A percentile compares a stretch with the other conserved stretches of the same genome.
These are phyloP conservation scores for Mantis religiosa DNA, from an alignment of 2,888 invertebrate species.

Conservation along the genomic window DNA sequence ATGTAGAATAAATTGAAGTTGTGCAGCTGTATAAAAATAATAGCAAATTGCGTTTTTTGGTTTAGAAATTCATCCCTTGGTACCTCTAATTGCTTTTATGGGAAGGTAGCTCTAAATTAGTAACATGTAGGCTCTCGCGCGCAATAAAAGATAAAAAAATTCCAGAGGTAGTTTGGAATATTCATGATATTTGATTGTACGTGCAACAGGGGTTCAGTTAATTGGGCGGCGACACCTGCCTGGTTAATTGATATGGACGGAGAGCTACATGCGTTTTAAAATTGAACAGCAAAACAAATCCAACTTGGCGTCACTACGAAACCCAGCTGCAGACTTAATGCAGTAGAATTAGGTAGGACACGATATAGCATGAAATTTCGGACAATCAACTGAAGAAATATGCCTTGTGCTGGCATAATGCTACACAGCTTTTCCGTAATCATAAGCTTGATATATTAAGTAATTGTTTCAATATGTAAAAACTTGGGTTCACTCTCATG, in stretches of 20 bases:
- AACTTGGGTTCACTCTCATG: too few species aligned
- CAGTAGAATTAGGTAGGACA: too few species aligned
- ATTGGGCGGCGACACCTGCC: background rate
- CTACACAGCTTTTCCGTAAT: too few species aligned
- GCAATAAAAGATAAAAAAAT: background rate
- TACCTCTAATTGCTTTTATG: background rate
- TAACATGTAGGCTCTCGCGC: background rate
- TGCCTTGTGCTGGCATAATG: too few species aligned
- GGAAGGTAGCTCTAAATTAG: background rate
- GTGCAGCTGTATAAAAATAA: background rate
- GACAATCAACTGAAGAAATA: too few species aligned
- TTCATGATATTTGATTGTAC: background rate
- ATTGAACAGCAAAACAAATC: background rate
- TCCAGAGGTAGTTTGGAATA: background rate
- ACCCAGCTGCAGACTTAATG: background rate
- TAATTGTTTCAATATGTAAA: too few species aligned
- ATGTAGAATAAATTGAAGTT: background rate
- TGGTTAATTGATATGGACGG: background rate
- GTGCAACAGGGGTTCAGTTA: background rate
- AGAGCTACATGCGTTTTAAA: background rate
- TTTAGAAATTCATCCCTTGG: background rate
- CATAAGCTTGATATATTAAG: too few species aligned
- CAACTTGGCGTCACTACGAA: background rate
- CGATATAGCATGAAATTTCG: too few species aligned
- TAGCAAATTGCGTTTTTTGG: background rate